Conservation (phyloP, 2,113 vertebrate genomes). For the Passer montanus region DNA sequence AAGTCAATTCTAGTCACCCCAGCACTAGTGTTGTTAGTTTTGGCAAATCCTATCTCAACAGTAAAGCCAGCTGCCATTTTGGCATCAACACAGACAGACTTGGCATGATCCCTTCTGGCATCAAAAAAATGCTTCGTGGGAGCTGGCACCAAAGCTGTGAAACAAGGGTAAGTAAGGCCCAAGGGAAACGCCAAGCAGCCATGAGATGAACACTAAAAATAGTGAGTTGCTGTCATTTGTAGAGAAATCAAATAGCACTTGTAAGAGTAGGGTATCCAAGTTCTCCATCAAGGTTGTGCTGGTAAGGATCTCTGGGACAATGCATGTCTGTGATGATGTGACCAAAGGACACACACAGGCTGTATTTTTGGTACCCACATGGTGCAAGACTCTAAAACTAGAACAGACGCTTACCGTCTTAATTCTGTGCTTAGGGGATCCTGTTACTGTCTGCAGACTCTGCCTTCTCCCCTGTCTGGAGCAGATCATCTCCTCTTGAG, state of each 20-base stretch:
- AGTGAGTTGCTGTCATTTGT: constrained; percentile 46
- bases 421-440: constrained; percentile 9
- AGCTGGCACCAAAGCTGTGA: constrained; percentile 57
- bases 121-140: constrained; percentile 11
- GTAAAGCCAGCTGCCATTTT: constrained; percentile 54
- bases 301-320: constrained; percentile 16
- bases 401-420: neutral
- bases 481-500: neutral
- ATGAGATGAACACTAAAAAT: constrained; percentile 57
- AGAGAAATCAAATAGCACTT: constrained; percentile 34
- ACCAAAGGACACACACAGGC: neutral
- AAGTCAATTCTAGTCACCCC: neutral
- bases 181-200: constrained; percentile 54
- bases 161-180: constrained; percentile 47
- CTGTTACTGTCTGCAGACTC: constrained; percentile 43
- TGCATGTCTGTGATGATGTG: neutral
- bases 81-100: constrained; percentile 51
- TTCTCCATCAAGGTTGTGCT: constrained; percentile 34
- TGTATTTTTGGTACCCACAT: constrained; percentile 52
- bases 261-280: constrained; percentile 4
- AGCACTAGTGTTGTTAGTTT: constrained; percentile 27
- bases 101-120: constrained; percentile 57
- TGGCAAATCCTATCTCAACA: constrained; percentile 38
- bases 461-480: constrained; percentile 36
- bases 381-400: constrained; percentile 32